A percentile compares a stretch with the other conserved stretches of the same genome.
Evolutionary conservation across 2,797 vertebrate genomes (phyloP).

Genomic region (Gymnothorax reevesii): DNA sequence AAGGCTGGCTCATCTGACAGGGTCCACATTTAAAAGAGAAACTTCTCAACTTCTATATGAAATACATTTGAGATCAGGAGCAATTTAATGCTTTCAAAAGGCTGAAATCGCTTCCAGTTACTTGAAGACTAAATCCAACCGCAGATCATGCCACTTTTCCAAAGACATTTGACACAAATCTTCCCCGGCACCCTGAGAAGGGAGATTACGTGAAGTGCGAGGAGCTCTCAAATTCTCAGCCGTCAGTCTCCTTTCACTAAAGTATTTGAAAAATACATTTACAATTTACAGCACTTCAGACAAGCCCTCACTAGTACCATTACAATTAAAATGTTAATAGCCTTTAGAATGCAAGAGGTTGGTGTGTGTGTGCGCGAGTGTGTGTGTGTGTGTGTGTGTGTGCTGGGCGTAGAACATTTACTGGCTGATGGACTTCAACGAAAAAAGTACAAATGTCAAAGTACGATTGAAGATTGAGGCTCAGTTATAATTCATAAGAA

Average conservation of each 20-base stretch:
- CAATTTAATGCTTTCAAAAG: constrained; percentile 34
- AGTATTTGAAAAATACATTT: not conserved
- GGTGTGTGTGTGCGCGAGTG: not conserved
- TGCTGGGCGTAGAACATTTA: too few relatives aligned
- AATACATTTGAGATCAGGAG: constrained; percentile 43
- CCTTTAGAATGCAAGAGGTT: not conserved
- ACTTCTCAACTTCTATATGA: constrained; percentile 35
- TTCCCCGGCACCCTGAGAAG: constrained; percentile 36
- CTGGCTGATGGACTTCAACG: not conserved
- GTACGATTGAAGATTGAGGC: not conserved
- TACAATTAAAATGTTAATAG: not conserved
- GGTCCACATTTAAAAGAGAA: constrained; percentile 28
- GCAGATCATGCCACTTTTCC: constrained; percentile 40
- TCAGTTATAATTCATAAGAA: not conserved
- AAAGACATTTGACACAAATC: constrained; percentile 28
- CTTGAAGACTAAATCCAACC: constrained; percentile 42
- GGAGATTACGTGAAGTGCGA: constrained; percentile 37
- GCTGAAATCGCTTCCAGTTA: constrained; percentile 36
- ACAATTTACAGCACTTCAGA: too few relatives aligned
- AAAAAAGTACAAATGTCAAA: not conserved
- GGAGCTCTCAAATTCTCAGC: constrained; percentile 17
- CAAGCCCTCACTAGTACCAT: not conserved
- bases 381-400: too few relatives aligned
- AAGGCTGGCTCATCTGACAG: constrained; percentile 22
- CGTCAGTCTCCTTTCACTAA: not conserved